These are phyloP conservation scores for Rutpela maculata DNA, from an alignment of 2,888 invertebrate species.

Conservation along the genomic window DNA sequence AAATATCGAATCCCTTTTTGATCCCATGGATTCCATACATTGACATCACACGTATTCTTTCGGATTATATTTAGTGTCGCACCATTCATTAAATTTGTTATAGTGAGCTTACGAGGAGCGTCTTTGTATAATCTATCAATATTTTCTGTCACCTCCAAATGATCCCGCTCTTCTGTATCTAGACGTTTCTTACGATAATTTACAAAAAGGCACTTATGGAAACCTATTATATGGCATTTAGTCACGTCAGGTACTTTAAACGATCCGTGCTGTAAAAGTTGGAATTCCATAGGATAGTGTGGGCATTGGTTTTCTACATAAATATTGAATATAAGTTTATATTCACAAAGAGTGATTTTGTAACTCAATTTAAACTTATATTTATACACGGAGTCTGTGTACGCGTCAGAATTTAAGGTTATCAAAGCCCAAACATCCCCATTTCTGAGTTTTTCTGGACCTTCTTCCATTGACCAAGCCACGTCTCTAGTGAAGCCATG, in stretches of 20 bases:
- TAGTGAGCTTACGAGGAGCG: too few species aligned
- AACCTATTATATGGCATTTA: slow-evolving; percentile 92
- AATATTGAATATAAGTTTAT: slow-evolving; percentile 94
- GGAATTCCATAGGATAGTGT: slow-evolving; percentile 93
- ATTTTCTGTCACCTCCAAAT: slow-evolving; percentile 93
- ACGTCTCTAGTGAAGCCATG: slow-evolving; percentile 97
- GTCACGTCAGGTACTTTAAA: slow-evolving; percentile 96
- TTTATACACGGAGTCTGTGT: slow-evolving; percentile 95
- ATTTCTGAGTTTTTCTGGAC: slow-evolving; percentile 90
- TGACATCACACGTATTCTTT: too few species aligned
- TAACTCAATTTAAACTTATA: slow-evolving; percentile 94
- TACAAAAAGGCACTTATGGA: slow-evolving; percentile 86
- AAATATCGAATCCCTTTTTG: too few species aligned
- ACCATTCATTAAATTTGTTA: too few species aligned
- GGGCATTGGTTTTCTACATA: slow-evolving; percentile 96
- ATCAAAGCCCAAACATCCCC: slow-evolving; percentile 95
- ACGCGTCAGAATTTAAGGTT: slow-evolving; percentile 93
- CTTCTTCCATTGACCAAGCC: slow-evolving; percentile 93
- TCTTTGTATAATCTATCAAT: slow-evolving; percentile 95
- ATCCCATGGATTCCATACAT: too few species aligned
- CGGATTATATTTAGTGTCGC: too few species aligned
- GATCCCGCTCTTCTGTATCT: slow-evolving; percentile 81
- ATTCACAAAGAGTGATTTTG: slow-evolving; percentile 91
- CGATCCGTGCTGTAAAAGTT: slow-evolving; percentile 95
- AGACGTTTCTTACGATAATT: slow-evolving; percentile 64